phyloP scores from a whole-genome alignment of 2,113 vertebrate genomes.

The Egretta garzetta region DNA sequence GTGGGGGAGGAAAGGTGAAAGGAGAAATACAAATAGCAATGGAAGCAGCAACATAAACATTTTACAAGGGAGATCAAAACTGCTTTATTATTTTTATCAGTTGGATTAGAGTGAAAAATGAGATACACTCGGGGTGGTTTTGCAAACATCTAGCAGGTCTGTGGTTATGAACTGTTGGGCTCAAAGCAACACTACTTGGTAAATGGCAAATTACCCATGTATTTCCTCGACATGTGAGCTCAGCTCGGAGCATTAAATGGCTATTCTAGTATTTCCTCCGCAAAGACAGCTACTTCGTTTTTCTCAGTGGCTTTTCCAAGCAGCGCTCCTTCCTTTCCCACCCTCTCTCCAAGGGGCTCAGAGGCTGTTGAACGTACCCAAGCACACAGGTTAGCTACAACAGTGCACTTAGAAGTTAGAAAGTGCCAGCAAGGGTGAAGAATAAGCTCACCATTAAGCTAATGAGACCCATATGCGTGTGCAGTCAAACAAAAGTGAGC shows the following conservation, averaged over 20 bases:
- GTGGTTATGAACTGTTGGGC: not conserved
- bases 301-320: not conserved
- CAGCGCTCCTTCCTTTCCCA: not conserved
- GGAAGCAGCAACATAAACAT: not conserved
- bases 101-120: not conserved
- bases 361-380: not conserved
- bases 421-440: slow-evolving; percentile 4
- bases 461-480: slow-evolving; percentile 39
- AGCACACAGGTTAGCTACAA: not conserved
- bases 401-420: not conserved
- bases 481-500: slow-evolving; percentile 7
- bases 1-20: not conserved
- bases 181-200: not conserved
- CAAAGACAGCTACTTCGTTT: not conserved
- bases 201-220: not conserved
- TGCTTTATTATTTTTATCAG: not conserved
- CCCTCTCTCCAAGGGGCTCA: not conserved
- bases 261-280: not conserved
- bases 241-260: not conserved
- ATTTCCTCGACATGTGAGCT: not conserved
- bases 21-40: not conserved
- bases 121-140: not conserved
- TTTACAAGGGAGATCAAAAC: not conserved
- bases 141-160: not conserved
- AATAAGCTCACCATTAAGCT: not conserved